A percentile compares a stretch with the other conserved stretches of the same genome.
These are phyloP conservation scores for Electrona antarctica DNA, from an alignment of 2,113 vertebrate genomes.

Conservation along the genomic window DNA sequence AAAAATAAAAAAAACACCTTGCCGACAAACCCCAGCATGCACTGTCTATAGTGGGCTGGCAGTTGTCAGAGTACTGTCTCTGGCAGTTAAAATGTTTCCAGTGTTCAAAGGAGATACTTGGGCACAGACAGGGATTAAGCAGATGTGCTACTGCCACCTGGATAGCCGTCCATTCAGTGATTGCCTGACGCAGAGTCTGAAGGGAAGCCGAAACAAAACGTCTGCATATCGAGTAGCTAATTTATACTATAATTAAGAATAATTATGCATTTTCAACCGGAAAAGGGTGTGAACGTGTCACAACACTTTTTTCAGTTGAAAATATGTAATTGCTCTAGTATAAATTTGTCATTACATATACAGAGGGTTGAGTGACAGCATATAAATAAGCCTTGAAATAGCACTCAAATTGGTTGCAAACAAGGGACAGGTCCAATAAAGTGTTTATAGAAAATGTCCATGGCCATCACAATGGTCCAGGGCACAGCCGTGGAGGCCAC, in stretches of 20 bases:
- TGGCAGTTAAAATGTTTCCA: constrained; percentile 66
- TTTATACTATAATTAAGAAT: no score
- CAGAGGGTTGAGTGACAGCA: no score
- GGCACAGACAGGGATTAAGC: constrained; percentile 44
- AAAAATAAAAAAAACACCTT: constrained; percentile 60
- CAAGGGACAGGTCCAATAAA: constrained; percentile 55
- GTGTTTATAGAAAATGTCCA: constrained; percentile 52
- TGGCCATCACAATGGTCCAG: constrained; percentile 13
- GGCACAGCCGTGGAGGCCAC: constrained; percentile 36
- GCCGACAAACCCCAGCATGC: constrained; percentile 68
- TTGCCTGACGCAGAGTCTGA: constrained; percentile 77
- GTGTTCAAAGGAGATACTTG: constrained; percentile 52
- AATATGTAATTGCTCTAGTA: no score
- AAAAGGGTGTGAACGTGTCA: no score
- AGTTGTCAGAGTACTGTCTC: constrained; percentile 63
- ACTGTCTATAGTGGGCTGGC: constrained; percentile 65
- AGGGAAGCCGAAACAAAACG: constrained; percentile 56
- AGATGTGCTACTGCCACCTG: constrained; percentile 54
- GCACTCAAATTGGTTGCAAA: constrained; percentile 46
- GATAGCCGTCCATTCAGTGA: constrained; percentile 71
- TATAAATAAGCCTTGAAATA: constrained; percentile 49
- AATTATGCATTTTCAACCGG: no score
- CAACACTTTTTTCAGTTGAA: no score
- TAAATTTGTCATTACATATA: no score
- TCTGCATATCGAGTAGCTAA: no score